These are phyloP conservation scores for Achlya flavicornis DNA, from an alignment of 2,888 invertebrate species.

Conservation along the genomic window DNA sequence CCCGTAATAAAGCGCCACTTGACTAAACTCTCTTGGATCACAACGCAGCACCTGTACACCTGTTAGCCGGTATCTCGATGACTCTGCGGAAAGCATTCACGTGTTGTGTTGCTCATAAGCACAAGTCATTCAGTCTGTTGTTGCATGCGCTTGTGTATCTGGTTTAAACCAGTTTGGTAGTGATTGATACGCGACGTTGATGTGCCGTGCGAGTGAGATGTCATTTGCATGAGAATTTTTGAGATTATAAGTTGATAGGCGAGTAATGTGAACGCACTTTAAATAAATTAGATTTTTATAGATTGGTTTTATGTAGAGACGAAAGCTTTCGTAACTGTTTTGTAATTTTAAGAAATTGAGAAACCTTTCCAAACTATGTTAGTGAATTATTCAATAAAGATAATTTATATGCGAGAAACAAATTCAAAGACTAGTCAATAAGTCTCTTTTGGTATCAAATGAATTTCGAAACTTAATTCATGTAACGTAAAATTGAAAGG, in stretches of 20 bases:
- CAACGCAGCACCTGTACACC: constrained; percentile 50
- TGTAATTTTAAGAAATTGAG: neutral
- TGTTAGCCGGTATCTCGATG: constrained; percentile 53
- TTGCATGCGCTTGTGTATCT: constrained; percentile 35
- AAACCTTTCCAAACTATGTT: neutral
- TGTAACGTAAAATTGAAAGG: neutral
- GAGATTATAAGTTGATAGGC: constrained; percentile 14
- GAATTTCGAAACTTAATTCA: neutral
- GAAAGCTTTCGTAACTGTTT: neutral
- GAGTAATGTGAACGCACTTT: constrained; percentile 14
- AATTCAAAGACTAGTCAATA: neutral
- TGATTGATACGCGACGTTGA: constrained; percentile 14
- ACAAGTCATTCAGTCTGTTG: constrained; percentile 50
- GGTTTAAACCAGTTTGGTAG: constrained; percentile 11
- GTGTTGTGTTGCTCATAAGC: constrained; percentile 23
- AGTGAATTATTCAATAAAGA: neutral
- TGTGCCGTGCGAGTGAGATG: constrained; percentile 11
- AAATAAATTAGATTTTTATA: neutral
- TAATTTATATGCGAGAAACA: neutral
- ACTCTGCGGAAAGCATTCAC: constrained; percentile 54
- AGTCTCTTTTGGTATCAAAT: neutral
- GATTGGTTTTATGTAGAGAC: neutral
- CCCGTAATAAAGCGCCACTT: constrained; percentile 17
- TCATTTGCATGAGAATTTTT: neutral
- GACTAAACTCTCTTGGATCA: constrained; percentile 22